Evolutionary conservation across 2,888 invertebrate genomes (phyloP), one percentile per base, ranked within the genome.

Genomic region (Drosophila setosimentum): DNA sequence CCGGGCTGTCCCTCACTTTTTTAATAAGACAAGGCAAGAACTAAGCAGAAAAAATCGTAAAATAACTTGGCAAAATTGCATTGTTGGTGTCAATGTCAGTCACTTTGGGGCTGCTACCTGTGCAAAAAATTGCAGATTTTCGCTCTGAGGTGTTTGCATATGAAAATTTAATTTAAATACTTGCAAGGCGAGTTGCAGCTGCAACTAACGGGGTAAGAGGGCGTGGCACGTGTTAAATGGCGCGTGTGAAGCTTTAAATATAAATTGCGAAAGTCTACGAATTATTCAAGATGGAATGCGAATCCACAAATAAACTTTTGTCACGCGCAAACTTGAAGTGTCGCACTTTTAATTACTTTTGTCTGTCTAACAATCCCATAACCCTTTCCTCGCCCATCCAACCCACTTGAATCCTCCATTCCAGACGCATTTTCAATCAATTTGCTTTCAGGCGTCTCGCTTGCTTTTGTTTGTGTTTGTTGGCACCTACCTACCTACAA

Each of bases 341-440:
- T 80, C 85, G 84, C 89, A 85, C 80, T 85, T 85, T 85, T 85
- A 85, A 85, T 85, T 85, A 85, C 85, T 85, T 85, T 85, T 88
- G 89, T 88, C 88, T 86, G 70, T 53, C 62, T 62, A 67, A 73
- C 51, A 62, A 65, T 53, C 55, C 16, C 18, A 11, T 45, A 59
- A 55, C 35, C 63, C 57, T 53, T 54, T 40, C 50, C n/a, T n/a
- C 21, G 32, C 13, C 13, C 16, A 2, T 29, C 49, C 40, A 27
- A 21, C 21, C 54, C 33, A 18, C 16, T 30, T 16, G 24, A 4
- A 30, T 11, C 27, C 21, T 50, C 11, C 21, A 30, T 16, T 7
- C 33, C 27, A 68, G 71, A 74, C 71, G 87, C 82, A 83, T 83
- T 86, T 86, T 88, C 87, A 86, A 86, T 86, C 85, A 86, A 86